Base-by-base conservation (phyloP, 2,797 vertebrate genomes). In the Sparidentex hasta region DNA sequence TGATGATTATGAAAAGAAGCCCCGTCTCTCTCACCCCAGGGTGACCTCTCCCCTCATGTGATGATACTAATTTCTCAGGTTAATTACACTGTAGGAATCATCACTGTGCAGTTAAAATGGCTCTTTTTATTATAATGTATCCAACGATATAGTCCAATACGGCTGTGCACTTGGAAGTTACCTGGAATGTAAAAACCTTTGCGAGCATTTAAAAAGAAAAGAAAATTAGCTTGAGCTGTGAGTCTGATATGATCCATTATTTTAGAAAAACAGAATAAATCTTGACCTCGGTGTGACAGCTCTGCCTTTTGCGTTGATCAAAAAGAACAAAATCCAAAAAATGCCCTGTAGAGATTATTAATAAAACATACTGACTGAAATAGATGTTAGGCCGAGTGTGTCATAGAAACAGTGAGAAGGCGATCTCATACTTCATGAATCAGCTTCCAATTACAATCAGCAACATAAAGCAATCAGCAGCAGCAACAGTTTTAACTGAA, bases 1-100 rank as follows among this genome's bases (percentile, higher is more conserved):
- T 54, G 41, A 83, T 81, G 54, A 68, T 52, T 44, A 77, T 76
- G 46, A 67, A 70, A 64, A 72, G n/a, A 55, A 67, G 59, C 55
- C 54, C 54, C n/a, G 41, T 62, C 11, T 27, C 65, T 76, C 43
- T 81, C 62, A 77, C 69, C 77, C 50, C 16, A 12, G 76, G 74
- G 74, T 80, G 77, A 80, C 48, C 0, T 69, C 62, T 54, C 41
- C 20, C 51, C n/a, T 59, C 27, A 33, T 61, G 33, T 55, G 52
- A 66, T 38, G 25, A 79, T 27, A 41, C 52, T 76, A 72, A 57
- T 63, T 59, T 59, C 14, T 44, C 18, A 51, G 69, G 52, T 67
- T 75, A 69, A 78, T 50, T 17, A 55, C 29, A 29, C 64, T 43
- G 38, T 47, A 48, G 7, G 27, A 65, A 29, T 58, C 23, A 62